A percentile compares a stretch with the other conserved stretches of the same genome.
These are phyloP conservation scores for Patella caerulea DNA, from an alignment of 2,888 invertebrate genomes.

Conservation along the genomic window DNA sequence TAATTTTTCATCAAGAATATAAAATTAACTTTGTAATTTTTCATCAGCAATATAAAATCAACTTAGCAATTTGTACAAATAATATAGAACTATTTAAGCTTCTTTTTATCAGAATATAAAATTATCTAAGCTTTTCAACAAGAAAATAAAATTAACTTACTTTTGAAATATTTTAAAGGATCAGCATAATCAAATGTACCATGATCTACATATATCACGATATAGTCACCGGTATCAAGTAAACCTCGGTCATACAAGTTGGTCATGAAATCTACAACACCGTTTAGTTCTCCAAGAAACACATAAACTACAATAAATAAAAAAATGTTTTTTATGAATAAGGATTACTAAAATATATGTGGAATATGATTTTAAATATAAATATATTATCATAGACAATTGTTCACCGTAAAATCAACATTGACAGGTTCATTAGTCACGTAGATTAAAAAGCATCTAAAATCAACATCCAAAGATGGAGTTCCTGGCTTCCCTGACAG, in stretches of 20 bases:
- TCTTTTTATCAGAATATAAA: too few species aligned
- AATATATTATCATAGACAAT: too few species aligned
- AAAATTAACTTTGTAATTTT: too few species aligned
- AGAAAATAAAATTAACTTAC: slow-evolving; percentile 48
- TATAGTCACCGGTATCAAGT: slow-evolving; percentile 85
- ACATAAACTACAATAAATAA: slow-evolving; percentile 84
- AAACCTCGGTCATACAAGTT: slow-evolving; percentile 83
- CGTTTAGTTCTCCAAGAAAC: slow-evolving; percentile 89
- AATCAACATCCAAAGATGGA: neutral
- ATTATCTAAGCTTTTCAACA: too few species aligned
- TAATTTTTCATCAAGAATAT: too few species aligned
- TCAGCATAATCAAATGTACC: slow-evolving; percentile 78
- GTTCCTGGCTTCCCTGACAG: too few species aligned
- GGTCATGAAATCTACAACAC: slow-evolving; percentile 86
- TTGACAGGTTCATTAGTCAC: too few species aligned
- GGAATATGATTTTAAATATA: too few species aligned
- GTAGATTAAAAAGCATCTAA: neutral
- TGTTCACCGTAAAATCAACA: too few species aligned
- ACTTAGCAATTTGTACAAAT: too few species aligned
- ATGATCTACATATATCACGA: slow-evolving; percentile 90
- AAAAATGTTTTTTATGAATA: neutral
- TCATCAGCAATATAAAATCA: too few species aligned
- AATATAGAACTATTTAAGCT: too few species aligned
- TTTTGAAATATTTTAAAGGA: slow-evolving; percentile 60
- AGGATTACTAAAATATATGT: neutral